A percentile compares a stretch with the other conserved stretches of the same genome.
phyloP scores from a whole-genome alignment of 2,888 invertebrate species.

The Drosophila mayaguana region DNA sequence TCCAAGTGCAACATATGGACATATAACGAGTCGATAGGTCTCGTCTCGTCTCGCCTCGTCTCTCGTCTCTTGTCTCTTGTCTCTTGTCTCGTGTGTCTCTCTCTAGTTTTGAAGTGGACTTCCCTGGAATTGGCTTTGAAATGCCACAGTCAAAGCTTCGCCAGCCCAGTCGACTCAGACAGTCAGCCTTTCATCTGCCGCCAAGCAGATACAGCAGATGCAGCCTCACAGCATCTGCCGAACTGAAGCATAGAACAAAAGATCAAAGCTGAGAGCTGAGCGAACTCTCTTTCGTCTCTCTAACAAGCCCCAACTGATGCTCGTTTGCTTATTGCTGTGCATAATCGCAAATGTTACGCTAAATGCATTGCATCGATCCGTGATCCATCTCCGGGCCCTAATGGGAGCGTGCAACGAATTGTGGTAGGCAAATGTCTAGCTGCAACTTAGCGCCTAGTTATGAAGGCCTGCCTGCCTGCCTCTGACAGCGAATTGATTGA shows the following conservation, averaged over 20 bases:
- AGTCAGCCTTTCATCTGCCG: conserved; percentile 60
- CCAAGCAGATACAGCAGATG: conserved; percentile 23
- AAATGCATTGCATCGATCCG: conserved; percentile 63
- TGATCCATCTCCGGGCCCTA: conserved; percentile 32
- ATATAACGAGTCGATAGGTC: conserved; percentile 37
- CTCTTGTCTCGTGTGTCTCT: background rate
- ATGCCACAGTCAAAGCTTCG: conserved; percentile 49
- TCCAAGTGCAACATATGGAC: conserved; percentile 56
- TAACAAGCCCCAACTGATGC: conserved; percentile 36
- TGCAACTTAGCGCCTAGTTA: conserved; percentile 63
- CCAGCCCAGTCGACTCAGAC: conserved; percentile 4
- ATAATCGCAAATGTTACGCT: conserved; percentile 66
- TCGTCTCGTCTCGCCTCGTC: conserved; percentile 16
- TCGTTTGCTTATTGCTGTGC: conserved; percentile 50
- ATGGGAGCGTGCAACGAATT: conserved; percentile 60
- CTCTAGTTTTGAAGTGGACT: conserved; percentile 63
- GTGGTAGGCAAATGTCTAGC: conserved; percentile 60
- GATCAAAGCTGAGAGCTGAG: conserved; percentile 39
- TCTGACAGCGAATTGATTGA: conserved; percentile 28
- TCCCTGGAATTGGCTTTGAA: conserved; percentile 74
- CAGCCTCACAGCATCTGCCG: conserved; percentile 34
- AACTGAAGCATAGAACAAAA: conserved; percentile 48
- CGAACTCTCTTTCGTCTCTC: conserved; percentile 15
- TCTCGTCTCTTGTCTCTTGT: background rate
- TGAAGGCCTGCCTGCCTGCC: background rate